Conservation (phyloP, 2,888 invertebrate species). For the Ganaspis brasiliensis region DNA sequence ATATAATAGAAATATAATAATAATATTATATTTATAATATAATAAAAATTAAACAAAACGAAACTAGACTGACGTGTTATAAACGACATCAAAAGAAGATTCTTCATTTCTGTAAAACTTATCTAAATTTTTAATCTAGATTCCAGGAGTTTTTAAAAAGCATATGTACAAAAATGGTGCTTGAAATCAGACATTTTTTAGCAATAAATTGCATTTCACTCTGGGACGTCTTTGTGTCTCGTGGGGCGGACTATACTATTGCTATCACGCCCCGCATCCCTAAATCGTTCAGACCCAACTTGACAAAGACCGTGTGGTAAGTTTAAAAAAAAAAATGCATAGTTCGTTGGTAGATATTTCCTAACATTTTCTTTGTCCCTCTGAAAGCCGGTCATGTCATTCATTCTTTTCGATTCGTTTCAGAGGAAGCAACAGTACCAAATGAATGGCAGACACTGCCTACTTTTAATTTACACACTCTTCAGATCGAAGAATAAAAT, state of each 20-base stretch:
- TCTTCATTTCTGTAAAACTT: not conserved
- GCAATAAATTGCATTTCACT: slow-evolving; percentile 23
- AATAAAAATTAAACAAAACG: not conserved
- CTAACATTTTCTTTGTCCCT: slow-evolving; percentile 39
- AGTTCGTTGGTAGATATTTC: slow-evolving; percentile 39
- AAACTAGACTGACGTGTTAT: not conserved
- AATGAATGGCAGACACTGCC: slow-evolving; percentile 12
- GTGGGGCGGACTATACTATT: slow-evolving; percentile 29
- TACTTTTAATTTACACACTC: slow-evolving; percentile 33
- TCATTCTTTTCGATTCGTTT: slow-evolving; percentile 14
- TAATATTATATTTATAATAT: not conserved
- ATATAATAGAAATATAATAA: not conserved
- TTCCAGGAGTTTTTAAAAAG: not conserved
- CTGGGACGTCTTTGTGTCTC: slow-evolving; percentile 6
- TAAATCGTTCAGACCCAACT: slow-evolving; percentile 24
- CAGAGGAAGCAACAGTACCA: not conserved
- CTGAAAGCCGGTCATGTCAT: not conserved
- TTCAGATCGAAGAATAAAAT: not conserved
- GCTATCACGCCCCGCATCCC: slow-evolving; percentile 40
- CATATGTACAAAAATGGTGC: slow-evolving; percentile 11
- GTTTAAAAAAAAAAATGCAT: slow-evolving; percentile 12
- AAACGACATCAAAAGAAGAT: not conserved
- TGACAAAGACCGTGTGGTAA: slow-evolving; percentile 27
- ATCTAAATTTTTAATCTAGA: not conserved
- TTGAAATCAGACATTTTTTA: slow-evolving; percentile 16